Evolutionary conservation across 2,113 vertebrate genomes (phyloP).

Genomic region (Chaetops frenatus): DNA sequence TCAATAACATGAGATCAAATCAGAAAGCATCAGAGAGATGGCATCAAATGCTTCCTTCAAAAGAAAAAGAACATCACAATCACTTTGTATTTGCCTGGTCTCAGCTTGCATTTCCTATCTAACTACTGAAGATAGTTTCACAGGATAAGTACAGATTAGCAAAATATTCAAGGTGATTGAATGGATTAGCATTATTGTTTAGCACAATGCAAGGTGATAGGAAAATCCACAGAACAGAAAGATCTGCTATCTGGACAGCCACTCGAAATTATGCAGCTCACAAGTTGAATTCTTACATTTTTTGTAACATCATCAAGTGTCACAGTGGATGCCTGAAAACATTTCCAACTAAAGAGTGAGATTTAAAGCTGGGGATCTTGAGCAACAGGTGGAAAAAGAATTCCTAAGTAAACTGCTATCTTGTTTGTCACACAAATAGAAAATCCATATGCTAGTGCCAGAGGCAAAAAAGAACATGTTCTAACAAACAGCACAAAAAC

Average conservation of each 20-base stretch:
- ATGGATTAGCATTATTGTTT: conserved; percentile 45
- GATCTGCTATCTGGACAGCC: conserved; percentile 17
- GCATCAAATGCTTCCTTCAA: not conserved
- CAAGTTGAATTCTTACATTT: not conserved
- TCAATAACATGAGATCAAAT: not conserved
- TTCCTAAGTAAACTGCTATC: conserved; percentile 11
- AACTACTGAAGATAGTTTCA: not conserved
- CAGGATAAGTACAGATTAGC: conserved; percentile 43
- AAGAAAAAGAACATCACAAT: conserved; percentile 11
- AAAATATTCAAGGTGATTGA: conserved; percentile 40
- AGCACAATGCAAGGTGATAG: conserved; percentile 38
- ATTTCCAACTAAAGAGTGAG: not conserved
- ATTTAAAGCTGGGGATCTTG: conserved; percentile 6
- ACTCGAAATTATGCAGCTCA: conserved; percentile 15
- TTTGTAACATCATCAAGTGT: not conserved
- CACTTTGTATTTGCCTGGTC: not conserved
- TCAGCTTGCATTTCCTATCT: conserved; percentile 8
- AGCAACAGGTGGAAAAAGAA: conserved; percentile 47
- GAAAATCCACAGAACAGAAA: conserved; percentile 25
- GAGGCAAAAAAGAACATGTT: conserved; percentile 10
- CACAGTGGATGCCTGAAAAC: conserved; percentile 22
- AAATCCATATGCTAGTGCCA: conserved; percentile 22
- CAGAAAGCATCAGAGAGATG: not conserved
- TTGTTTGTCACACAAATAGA: conserved; percentile 45
- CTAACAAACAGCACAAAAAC: not conserved